These are phyloP conservation scores for Tiaroga cobitis DNA, from an alignment of 2,797 vertebrate species.

Conservation along the genomic window DNA sequence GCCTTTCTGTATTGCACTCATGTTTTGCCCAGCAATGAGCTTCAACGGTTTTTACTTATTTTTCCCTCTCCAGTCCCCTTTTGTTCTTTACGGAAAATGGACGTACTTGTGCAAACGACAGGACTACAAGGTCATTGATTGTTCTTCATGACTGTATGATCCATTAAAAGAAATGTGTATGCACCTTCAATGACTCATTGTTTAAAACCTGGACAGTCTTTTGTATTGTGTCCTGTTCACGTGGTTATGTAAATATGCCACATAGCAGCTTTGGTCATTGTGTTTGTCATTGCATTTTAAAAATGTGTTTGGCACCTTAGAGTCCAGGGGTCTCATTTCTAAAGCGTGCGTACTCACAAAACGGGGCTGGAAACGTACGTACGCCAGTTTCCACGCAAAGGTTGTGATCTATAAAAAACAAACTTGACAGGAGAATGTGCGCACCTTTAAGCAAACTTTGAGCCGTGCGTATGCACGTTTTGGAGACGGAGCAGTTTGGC, in stretches of 20 bases:
- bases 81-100: constrained; percentile 29
- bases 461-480: no score
- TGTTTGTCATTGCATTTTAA: neutral
- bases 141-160: constrained; percentile 3
- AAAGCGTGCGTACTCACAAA: no score
- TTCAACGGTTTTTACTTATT: constrained; percentile 16
- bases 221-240: neutral
- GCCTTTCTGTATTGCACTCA: neutral
- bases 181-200: constrained; percentile 14
- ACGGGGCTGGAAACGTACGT: no score
- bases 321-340: no score
- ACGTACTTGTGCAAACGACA: constrained; percentile 20
- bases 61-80: constrained; percentile 19
- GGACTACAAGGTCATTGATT: constrained; percentile 8
- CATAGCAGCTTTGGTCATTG: neutral
- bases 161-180: constrained; percentile 19
- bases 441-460: no score
- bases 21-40: constrained; percentile 14
- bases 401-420: no score
- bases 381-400: no score
- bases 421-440: no score
- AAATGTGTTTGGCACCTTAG: neutral
- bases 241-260: neutral
- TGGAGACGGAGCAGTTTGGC: no score
- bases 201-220: constrained; percentile 13